A percentile compares a stretch with the other conserved stretches of the same genome.
These are phyloP conservation scores for Platynereis dumerilii DNA, from an alignment of 2,888 invertebrate genomes.

Conservation along the genomic window DNA sequence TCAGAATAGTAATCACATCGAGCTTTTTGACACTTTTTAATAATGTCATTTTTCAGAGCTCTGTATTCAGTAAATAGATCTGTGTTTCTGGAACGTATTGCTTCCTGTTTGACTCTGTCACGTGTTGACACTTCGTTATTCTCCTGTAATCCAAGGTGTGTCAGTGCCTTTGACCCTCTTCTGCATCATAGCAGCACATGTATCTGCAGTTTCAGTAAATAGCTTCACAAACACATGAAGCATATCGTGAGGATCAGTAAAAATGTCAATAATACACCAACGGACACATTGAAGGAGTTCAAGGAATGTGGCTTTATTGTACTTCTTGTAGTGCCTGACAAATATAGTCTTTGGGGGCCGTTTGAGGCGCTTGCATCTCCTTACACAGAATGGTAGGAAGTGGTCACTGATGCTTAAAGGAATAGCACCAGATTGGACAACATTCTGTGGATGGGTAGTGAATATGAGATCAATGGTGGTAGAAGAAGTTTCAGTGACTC, in stretches of 20 bases:
- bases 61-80: no score
- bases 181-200: background rate
- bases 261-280: background rate
- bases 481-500: no score
- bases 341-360: background rate
- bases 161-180: background rate
- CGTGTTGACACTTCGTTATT: no score
- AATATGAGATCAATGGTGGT: background rate
- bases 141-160: background rate
- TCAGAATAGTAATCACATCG: no score
- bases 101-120: no score
- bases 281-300: background rate
- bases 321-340: background rate
- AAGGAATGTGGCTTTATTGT: background rate
- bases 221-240: background rate
- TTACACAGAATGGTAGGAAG: background rate
- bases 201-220: background rate
- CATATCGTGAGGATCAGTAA: no score
- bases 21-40: no score
- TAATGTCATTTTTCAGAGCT: no score
- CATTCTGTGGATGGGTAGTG: background rate
- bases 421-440: background rate
- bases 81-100: no score
- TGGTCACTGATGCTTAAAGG: background rate
- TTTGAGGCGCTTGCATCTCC: background rate